phyloP scores from a whole-genome alignment of 2,888 invertebrate species.

The Xanthia icteritia region DNA sequence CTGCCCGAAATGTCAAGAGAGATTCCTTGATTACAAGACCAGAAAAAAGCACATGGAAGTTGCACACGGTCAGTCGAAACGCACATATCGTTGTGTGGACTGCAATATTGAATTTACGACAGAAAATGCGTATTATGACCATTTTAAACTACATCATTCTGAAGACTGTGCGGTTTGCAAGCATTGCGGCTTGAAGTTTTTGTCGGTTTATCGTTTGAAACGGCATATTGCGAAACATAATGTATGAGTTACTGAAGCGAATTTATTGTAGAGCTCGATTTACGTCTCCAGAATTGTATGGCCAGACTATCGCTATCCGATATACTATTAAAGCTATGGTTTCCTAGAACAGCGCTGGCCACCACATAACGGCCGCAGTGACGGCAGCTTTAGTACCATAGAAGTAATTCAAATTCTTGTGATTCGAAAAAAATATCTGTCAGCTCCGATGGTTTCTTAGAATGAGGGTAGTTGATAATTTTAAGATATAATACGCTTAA shows the following conservation, averaged over 20 bases:
- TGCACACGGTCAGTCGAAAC: slow-evolving; percentile 79
- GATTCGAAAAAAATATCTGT: background rate
- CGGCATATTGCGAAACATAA: slow-evolving; percentile 83
- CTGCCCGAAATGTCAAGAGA: slow-evolving; percentile 82
- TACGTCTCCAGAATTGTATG: background rate
- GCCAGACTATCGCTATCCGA: background rate
- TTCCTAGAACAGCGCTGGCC: background rate
- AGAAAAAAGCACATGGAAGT: slow-evolving; percentile 83
- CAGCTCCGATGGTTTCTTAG: background rate
- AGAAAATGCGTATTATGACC: slow-evolving; percentile 82
- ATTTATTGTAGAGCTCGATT: slow-evolving; percentile 12
- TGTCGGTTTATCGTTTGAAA: slow-evolving; percentile 80
- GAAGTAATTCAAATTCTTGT: background rate
- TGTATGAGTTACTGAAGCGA: slow-evolving; percentile 55
- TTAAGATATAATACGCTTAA: slow-evolving; percentile 20
- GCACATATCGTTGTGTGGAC: slow-evolving; percentile 78
- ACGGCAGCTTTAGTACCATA: background rate
- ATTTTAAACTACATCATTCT: slow-evolving; percentile 84
- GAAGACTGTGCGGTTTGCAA: slow-evolving; percentile 83
- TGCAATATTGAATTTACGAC: slow-evolving; percentile 81
- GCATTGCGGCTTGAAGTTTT: slow-evolving; percentile 84
- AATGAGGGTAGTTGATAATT: slow-evolving; percentile 23
- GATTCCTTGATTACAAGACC: slow-evolving; percentile 82
- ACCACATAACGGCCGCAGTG: background rate
- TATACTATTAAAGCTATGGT: background rate